Base-by-base conservation (phyloP, 2,113 vertebrate species). In the Blennius ocellaris region DNA sequence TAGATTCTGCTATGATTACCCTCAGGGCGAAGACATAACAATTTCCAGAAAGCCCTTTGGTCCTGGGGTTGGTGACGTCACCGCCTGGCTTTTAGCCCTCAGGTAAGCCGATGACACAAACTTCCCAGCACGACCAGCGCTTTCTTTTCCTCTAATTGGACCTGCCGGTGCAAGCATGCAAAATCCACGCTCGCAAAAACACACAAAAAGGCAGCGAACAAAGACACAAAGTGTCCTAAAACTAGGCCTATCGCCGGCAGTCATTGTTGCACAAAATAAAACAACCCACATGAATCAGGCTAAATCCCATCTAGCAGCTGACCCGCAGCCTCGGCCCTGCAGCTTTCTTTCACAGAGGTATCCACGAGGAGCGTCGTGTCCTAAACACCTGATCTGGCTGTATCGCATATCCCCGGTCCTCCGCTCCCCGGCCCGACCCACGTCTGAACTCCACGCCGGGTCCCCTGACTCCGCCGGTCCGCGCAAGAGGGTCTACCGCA, bases 21-120 rank as follows among this genome's bases (percentile, higher is more conserved):
- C 83, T 82, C 51, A 48, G 80, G 78, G 75, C 73, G 57, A 91
- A 90, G 83, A 91, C 83, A 78, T 53, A 89, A 90, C 84, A 86
- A 73, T 76, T 78, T 58, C 60, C 60, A 79, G 58, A 79, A 75
- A 83, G 85, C 62, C 75, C 68, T 73, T 82, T 82, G 55, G 74
- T 78, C 57, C 57, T 50, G 43, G 64, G 44, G 58, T 82, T 84
- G 79, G 71, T 73, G 73, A 71, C 65, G 21, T 82, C 56, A 62
- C 73, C 87, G 67, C 52, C 69, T 56, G 65, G 69, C 80, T 81
- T 66, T 51, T 73, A 73, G 82, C 59, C 60, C 59, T 3, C 8
- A 76, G 43, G 88, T 85, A 81, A 81, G 63, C 77, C 73, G 86
- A 86, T 86, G 70, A 76, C 37, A 30, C 80, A 82, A 73, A 79